Base-by-base conservation (phyloP, 2,888 invertebrate genomes). In the Sipha maydis region DNA sequence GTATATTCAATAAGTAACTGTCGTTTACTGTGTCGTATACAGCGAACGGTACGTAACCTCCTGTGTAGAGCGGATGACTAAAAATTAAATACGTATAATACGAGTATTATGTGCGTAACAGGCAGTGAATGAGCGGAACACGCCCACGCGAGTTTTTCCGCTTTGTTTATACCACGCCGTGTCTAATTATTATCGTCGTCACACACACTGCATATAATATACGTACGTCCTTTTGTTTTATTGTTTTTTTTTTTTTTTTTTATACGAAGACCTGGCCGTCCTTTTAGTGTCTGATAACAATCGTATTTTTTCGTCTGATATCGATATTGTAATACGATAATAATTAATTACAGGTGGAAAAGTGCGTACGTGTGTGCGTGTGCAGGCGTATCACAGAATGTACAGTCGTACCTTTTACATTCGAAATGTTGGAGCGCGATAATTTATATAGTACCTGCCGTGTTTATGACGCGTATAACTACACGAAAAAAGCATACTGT, bases 111-210 rank as follows among this genome's bases (percentile, higher is more conserved):
- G 48, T 14, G 48, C 48, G 9, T 41, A 28, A 31, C 9, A 80
- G 14, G 61, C 25, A 25, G 7, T 61, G 14, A 11, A 48, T 28
- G n/a, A 28, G 80, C 38, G 80, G 80, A 38, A n/a, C 5, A 34
- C 73, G 73, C 71, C 83, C 83, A 73, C 83, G 17, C 83, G 48
- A 38, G 48, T 48, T 83, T 69, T 83, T 83, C 71, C 71, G 71
- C 21, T 71, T 25, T 61, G 5, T 61, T 61, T 61, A 21, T 71
- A 17, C 19, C 21, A 25, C 71, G 71, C n/a, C 83, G 71, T 54
- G 71, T 83, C 54, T 73, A 83, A 83, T 75, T 83, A 83, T 56
- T 25, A 69, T 11, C 3, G 28, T 9, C 69, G 28, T 25, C 1
- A 48, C 48, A 14, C 3, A 48, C 48, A 41, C 41, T 9, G 48